Conservation (phyloP, 2,113 vertebrate genomes). For the Poeciliopsis prolifica region DNA sequence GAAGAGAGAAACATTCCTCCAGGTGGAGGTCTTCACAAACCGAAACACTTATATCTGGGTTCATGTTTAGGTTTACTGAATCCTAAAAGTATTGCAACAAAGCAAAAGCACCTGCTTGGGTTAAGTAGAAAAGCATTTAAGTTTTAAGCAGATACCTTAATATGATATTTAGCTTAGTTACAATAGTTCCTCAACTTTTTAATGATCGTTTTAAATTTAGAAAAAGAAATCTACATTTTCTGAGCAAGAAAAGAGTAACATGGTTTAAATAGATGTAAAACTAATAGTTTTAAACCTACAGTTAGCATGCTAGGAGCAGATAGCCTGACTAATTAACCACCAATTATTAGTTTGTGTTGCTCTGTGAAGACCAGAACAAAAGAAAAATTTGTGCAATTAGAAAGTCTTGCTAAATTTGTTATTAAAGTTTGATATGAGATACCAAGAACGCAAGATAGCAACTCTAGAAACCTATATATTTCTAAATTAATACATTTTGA, state of each 20-base stretch:
- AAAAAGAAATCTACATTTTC: too few relatives aligned
- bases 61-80: not conserved
- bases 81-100: not conserved
- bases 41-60: not conserved
- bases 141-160: too few relatives aligned
- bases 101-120: too few relatives aligned
- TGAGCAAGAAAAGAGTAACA: too few relatives aligned
- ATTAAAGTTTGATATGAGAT: too few relatives aligned
- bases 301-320: not conserved
- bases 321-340: not conserved
- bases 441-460: not conserved
- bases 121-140: too few relatives aligned
- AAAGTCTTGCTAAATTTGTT: not conserved
- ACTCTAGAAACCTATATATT: not conserved
- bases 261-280: too few relatives aligned
- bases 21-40: slow-evolving; percentile 32
- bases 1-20: slow-evolving; percentile 19
- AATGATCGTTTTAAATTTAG: too few relatives aligned
- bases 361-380: not conserved
- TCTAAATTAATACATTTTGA: not conserved
- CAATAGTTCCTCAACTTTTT: too few relatives aligned
- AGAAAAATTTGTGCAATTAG: not conserved
- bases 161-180: too few relatives aligned
- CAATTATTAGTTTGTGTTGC: not conserved
- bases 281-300: too few relatives aligned